A percentile compares a stretch with the other conserved stretches of the same genome.
Conservation (phyloP, 2,113 vertebrate species). For the Tympanuchus pallidicinctus region DNA sequence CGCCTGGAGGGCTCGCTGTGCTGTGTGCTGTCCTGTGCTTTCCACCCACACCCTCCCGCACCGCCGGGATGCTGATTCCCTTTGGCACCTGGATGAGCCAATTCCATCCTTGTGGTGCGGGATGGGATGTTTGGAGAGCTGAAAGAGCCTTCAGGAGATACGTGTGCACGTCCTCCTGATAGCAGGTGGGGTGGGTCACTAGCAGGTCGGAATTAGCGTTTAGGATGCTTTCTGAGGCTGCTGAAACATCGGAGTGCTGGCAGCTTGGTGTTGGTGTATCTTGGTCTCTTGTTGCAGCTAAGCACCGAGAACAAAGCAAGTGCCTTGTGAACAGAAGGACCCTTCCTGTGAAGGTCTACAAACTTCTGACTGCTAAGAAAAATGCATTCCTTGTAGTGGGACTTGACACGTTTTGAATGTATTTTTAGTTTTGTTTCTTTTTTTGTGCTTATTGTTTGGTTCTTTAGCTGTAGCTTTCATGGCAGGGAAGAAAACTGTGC, state of each 20-base stretch:
- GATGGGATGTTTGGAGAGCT: background rate
- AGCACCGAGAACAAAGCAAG: background rate
- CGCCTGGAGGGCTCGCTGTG: no score
- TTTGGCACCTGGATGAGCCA: background rate
- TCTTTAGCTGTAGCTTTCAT: background rate
- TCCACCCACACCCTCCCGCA: no score
- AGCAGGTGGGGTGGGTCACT: background rate
- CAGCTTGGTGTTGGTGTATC: background rate
- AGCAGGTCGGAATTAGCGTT: background rate
- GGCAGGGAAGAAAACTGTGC: no score
- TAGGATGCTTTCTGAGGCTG: background rate
- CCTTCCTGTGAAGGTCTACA: background rate
- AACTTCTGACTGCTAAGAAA: background rate
- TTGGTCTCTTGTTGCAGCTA: background rate
- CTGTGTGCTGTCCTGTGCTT: no score
- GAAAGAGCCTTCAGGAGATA: background rate
- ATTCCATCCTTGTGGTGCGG: background rate
- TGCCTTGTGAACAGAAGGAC: background rate
- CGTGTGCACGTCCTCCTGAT: background rate
- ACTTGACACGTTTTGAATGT: background rate
- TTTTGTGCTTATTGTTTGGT: background rate
- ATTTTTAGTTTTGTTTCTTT: background rate
- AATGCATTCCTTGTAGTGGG: background rate
- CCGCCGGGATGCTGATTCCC: background rate
- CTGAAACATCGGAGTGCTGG: rapidly evolving